Evolutionary conservation across 1,140 invertebrate species (phyloP), one percentile per base, ranked within the genome.

Genomic region (Zeugodacus cucurbitae): DNA sequence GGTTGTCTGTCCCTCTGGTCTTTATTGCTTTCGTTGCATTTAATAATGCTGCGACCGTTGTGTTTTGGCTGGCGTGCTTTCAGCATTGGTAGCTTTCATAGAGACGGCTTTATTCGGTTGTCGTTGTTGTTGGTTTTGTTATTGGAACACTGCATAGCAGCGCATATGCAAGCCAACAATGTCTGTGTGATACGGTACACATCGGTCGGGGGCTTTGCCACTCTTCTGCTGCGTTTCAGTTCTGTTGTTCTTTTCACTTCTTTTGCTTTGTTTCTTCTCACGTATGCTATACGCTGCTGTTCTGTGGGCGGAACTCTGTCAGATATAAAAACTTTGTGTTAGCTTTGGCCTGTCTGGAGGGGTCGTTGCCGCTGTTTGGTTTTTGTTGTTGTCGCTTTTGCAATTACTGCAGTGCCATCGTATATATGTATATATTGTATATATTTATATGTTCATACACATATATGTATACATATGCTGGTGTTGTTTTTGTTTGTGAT

Each of bases 281-380:
- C 48, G 37, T 48, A 10, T 74, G 32, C 74, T 48, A 48, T 82
- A 48, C 34, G 41, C 22, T n/a, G 22, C n/a, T 11, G 41, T 82
- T 82, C 74, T 82, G 74, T 82, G 74, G 74, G 74, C 74, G 74
- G 74, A 48, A 82, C 74, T 82, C 74, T 26, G 67, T 74, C 67
- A 74, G 34, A 74, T 74, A 74, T 74, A 82, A 82, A 82, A 82
- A 82, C 44, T 82, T 82, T 82, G 48, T 44, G n/a, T 82, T 82
- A 4, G 74, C 41, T 82, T 82, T 34, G 37, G 41, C 74, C 41
- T 82, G 74, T 41, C 74, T 82, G n/a, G 74, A 82, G 74, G 74
- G 74, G 74, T 82, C 74, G 74, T 62, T 62, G 34, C 22, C 41
- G 34, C 41, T 82, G 44, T 48, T 14, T 22, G 22, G 70, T 34